A percentile compares a stretch with the other conserved stretches of the same genome.
Evolutionary conservation across 1,140 invertebrate species (phyloP).

Genomic region (Pteromalus puparum): DNA sequence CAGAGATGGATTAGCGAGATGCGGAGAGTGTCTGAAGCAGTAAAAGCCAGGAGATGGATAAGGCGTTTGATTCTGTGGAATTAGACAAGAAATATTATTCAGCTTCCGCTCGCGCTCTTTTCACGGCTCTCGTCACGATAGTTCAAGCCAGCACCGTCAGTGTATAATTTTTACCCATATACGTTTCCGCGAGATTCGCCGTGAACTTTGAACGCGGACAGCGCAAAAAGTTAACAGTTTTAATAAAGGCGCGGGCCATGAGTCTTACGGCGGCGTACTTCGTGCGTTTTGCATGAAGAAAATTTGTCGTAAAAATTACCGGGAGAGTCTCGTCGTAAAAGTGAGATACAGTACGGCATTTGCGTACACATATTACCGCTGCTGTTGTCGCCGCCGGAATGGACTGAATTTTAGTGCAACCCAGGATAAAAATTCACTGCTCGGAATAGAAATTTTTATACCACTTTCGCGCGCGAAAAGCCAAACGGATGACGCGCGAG

Average conservation of each 20-base stretch:
- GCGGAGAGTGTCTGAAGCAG: not conserved
- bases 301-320: not conserved
- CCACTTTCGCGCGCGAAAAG: not conserved
- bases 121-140: too few relatives aligned
- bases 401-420: not conserved
- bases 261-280: too few relatives aligned
- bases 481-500: not conserved
- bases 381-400: not conserved
- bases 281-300: not conserved
- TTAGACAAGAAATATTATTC: not conserved
- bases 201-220: too few relatives aligned
- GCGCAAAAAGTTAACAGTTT: not conserved
- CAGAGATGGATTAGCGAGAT: not conserved
- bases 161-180: too few relatives aligned
- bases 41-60: not conserved
- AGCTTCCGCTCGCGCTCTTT: too few relatives aligned
- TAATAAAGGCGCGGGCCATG: not conserved
- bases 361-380: not conserved
- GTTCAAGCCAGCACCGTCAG: too few relatives aligned
- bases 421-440: not conserved
- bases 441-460: not conserved
- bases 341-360: not conserved
- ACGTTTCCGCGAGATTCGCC: too few relatives aligned
- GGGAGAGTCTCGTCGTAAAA: slow-evolving; percentile 13
- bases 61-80: not conserved